Evolutionary conservation across 2,888 invertebrate species (phyloP).

Genomic region (Andricus curvator): DNA sequence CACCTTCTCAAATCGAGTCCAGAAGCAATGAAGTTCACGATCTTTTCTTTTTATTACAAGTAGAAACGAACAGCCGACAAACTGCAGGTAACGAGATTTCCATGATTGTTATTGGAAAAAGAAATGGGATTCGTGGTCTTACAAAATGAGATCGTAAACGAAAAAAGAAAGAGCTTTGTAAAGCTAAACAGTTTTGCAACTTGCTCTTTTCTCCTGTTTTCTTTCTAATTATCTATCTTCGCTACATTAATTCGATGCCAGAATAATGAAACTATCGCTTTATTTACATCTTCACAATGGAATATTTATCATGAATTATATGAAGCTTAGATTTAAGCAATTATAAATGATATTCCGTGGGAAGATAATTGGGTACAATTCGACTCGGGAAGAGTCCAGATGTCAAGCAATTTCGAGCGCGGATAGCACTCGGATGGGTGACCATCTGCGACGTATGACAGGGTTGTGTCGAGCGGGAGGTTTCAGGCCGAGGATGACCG

Average conservation of each 20-base stretch:
- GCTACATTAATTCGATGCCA: not conserved
- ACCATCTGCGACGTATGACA: too few relatives aligned
- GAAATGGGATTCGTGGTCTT: slow-evolving; percentile 14
- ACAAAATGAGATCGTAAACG: slow-evolving; percentile 34
- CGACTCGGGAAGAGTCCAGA: too few relatives aligned
- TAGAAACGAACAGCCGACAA: not conserved
- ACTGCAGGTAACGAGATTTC: slow-evolving; percentile 29
- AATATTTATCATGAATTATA: not conserved
- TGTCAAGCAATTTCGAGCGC: too few relatives aligned
- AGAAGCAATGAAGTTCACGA: slow-evolving; percentile 6
- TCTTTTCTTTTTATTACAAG: not conserved
- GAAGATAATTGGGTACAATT: not conserved
- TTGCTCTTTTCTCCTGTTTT: not conserved
- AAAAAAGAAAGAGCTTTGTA: slow-evolving; percentile 7
- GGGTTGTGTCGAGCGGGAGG: too few relatives aligned
- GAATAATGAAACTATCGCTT: not conserved
- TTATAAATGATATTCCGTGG: not conserved
- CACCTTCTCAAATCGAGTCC: not conserved
- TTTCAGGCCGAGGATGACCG: too few relatives aligned
- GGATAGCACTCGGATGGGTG: too few relatives aligned
- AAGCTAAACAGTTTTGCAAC: slow-evolving; percentile 15
- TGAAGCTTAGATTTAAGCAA: not conserved
- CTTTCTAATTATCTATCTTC: not conserved
- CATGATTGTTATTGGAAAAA: slow-evolving; percentile 25
- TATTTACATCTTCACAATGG: not conserved